Evolutionary conservation across 1,140 invertebrate species (phyloP), one percentile per base, ranked within the genome.

Genomic region (Lepidurus packardi): DNA sequence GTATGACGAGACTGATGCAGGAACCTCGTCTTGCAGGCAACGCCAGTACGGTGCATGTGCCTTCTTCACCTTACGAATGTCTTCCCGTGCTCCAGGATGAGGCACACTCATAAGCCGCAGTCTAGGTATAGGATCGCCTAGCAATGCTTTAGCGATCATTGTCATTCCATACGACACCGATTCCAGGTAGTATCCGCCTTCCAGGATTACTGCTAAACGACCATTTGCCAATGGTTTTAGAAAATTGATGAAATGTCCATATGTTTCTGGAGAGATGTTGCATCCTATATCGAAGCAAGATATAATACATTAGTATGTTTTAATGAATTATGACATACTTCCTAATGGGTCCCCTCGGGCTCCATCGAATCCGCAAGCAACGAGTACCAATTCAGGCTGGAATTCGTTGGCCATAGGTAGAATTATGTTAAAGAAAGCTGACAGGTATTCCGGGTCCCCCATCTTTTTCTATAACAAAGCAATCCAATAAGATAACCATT

Each of bases 291-390:
- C 75, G 53, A 77, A 34, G 1, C 75, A 34, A 44, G 45, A 74
- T 74, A 78, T 25, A 74, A 24, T 13, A n/a, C n/a, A n/a, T n/a
- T n/a, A 13, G 42, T 11, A 53, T 9, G 0, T 65, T 1, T 65
- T 16, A 65, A 9, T 21, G 10, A 13, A 73, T 24, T 42, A 21
- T 24, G 75, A 74, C 76, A 81, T 84, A 88, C 91, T 91, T 83
- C 95, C 95, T 16, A 97, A 85, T 4, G 93, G 94, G 88, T 98
- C 95, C 1, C 93, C 93, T 73, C 91, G 87, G 74, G 93, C 94
- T 41, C 95, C 95, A 88, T 98, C 96, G 85, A 98, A 98, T 1
- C 97, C 96, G 77, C 95, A 94, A 0, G 96, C 97, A 3, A 99
- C 89, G 1, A 99, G 84, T 13, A 98, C 91, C 76, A 98, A 86